Conservation (phyloP, 1,140 invertebrate genomes). For the Belonocnema kinseyi region DNA sequence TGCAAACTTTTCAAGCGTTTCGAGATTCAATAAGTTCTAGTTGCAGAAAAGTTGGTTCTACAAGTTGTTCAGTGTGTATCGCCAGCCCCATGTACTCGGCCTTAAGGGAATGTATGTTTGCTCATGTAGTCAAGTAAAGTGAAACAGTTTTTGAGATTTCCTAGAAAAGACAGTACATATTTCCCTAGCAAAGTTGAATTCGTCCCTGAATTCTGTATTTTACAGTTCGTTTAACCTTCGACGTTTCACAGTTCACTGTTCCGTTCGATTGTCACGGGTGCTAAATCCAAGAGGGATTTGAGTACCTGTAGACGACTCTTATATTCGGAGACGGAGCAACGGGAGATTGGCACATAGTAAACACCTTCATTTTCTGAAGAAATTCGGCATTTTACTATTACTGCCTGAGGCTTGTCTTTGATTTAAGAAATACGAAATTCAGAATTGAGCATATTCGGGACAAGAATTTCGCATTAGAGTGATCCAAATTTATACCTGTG, state of each 20-base stretch:
- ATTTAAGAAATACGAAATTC: constrained; percentile 15
- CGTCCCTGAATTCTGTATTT: background rate
- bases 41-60: background rate
- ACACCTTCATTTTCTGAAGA: constrained; percentile 1
- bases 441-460: background rate
- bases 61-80: background rate
- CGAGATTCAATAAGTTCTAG: background rate
- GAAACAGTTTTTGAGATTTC: background rate
- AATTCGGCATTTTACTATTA: constrained; percentile 19
- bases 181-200: background rate
- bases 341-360: background rate
- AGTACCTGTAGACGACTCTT: constrained; percentile 3
- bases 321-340: constrained; percentile 20
- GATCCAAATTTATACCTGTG: too few relatives aligned
- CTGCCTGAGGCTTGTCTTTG: constrained; percentile 20
- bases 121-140: background rate
- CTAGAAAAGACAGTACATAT: background rate
- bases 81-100: background rate
- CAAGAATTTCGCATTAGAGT: background rate
- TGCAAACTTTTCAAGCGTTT: background rate
- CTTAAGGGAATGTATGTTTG: background rate
- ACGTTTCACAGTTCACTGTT: constrained; percentile 16
- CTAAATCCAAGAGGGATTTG: constrained; percentile 15
- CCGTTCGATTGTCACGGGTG: constrained; percentile 20
- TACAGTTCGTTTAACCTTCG: constrained; percentile 22